Base-by-base conservation (phyloP, 2,113 vertebrate genomes). In the Phalacrocorax aristotelis region DNA sequence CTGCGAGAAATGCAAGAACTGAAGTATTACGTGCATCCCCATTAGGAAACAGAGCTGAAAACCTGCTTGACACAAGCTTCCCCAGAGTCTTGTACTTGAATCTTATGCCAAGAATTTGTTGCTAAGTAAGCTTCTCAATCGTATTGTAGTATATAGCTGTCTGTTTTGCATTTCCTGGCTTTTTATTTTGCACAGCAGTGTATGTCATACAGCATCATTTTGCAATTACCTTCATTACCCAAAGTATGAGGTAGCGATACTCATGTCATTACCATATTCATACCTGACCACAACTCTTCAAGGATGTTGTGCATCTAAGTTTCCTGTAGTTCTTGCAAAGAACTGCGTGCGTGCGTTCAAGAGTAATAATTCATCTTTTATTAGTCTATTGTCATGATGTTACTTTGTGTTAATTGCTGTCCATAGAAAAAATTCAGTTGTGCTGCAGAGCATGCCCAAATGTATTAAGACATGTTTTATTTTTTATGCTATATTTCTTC, bases 21-120 rank as follows among this genome's bases (percentile, higher is more conserved):
- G 55, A 78, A 94, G 74, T 82, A 68, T 84, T 55, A 44, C 3
- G 1, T 92, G 64, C 26, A 54, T 94, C 62, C 78, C 79, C 44
- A 9, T 95, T 96, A 74, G 34, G 87, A 93, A 88, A 21, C 8
- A 60, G 36, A 87, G 38, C 22, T 87, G 80, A 93, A 95, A 93
- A 93, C n/a, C 51, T 97, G 51, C 58, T 55, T 97, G 57, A 65
- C 80, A 38, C 27, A 66, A 55, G 27, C 20, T 80, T 95, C 55
- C 46, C 68, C 23, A 26, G 93, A 91, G 71, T 70, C 93, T 69
- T 81, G 34, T 93, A 9, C 82, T 77, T 86, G 19, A 76, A 55
- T 83, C 61, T 69, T 87, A 21, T 44, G 64, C 55, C 83, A 80
- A 83, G 46, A 83, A 51, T 58, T 34, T 40, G 16, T 34, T 89